These are phyloP conservation scores for Anolis apletophallus DNA, from an alignment of 2,797 vertebrate genomes.

Conservation along the genomic window DNA sequence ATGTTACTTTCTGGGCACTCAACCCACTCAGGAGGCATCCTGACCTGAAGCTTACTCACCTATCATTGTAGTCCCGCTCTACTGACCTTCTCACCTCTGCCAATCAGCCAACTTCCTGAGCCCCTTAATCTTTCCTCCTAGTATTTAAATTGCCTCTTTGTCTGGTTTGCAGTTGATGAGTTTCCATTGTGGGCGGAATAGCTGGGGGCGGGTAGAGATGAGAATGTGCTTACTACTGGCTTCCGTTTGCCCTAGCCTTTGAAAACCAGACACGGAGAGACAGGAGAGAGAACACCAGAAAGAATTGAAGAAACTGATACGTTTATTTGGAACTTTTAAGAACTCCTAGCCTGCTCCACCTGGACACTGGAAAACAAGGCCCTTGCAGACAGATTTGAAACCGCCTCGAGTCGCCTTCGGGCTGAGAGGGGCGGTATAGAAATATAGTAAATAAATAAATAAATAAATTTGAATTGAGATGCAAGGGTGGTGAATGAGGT, in stretches of 20 bases:
- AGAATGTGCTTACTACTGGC: slow-evolving; percentile 1
- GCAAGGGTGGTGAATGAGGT: background rate
- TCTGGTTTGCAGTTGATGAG: slow-evolving; percentile 18
- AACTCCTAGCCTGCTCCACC: background rate
- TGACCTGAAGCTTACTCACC: background rate
- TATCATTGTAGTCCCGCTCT: slow-evolving; percentile 5
- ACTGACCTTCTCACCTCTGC: background rate
- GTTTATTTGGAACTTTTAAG: background rate
- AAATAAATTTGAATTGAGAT: no score
- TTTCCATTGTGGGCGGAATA: slow-evolving; percentile 31
- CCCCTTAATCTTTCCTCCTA: slow-evolving; percentile 27
- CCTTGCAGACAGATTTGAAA: background rate
- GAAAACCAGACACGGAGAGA: slow-evolving; percentile 1
- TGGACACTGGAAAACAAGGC: background rate
- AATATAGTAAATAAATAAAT: no score
- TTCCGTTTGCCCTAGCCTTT: slow-evolving; percentile 5
- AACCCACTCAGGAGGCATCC: fast-evolving
- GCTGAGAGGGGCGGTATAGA: no score
- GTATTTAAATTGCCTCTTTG: slow-evolving; percentile 38
- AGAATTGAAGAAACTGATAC: background rate
- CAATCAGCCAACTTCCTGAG: fast-evolving
- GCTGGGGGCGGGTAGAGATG: background rate
- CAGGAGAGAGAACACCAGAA: background rate
- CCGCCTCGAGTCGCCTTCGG: no score
- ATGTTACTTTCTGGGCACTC: background rate